Base-by-base conservation (phyloP, 92 coral and sea anemone species). In the Phenganax subtilis region DNA sequence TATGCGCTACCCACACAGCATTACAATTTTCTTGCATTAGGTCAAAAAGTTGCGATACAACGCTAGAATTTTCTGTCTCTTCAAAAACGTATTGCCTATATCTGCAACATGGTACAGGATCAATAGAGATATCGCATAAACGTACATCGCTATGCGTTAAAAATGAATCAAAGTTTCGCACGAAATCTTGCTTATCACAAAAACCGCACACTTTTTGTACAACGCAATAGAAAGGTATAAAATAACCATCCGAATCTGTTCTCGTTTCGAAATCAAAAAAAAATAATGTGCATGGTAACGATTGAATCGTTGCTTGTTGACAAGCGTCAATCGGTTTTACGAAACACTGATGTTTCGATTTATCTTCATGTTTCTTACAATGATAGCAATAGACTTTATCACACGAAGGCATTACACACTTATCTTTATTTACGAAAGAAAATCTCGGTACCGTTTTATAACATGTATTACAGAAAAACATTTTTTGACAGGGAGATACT, bases 211-310 rank as follows among this genome's bases (percentile, higher is more conserved):
- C 78, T 73, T 73, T 73, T 73, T 47, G 60, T 51, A 30, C 78
- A 54, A 71, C 76, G 51, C 76, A 71, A 71, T 71, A 71, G 1
- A 71, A 71, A 0, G 76, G 76, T 71, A 73, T 47, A 54, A 73
- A 20, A 58, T 47, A 73, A 30, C 51, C 78, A 27, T 73, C 78
- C 27, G 20, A 17, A 51, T 20, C 0, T 20, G 25, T 20, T 20
- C 78, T 55, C 55, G 83, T 80, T 70, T 80, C 83, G 58, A 77
- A 77, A 65, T 77, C 82, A 0, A 77, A 77, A 65, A 77, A 77
- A 65, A 57, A 71, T 54, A 71, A 71, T 71, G 76, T 77, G 20
- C 11, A 29, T 0, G 57, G n/a, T 57, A 0, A 12, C 0, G 25
- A 20, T 20, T 20, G 25, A 30, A 3, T 77, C 0, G 0, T 25